phyloP scores from a whole-genome alignment of 2,888 invertebrate genomes.

The Cataglyphis albicans region DNA sequence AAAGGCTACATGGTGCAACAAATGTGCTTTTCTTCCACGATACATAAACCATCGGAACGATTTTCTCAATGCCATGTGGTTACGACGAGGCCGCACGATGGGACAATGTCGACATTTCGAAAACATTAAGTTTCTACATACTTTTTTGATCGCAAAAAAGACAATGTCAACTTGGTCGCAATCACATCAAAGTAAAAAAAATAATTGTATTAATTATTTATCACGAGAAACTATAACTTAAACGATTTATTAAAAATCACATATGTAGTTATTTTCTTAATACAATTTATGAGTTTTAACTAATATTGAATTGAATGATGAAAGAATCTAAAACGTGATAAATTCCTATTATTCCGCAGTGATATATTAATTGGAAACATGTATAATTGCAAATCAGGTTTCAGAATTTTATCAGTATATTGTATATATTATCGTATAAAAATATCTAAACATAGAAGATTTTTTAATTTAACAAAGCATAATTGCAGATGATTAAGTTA shows the following conservation, averaged over 20 bases:
- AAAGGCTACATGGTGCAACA: slow-evolving; percentile 4
- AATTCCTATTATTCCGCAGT: slow-evolving; percentile 13
- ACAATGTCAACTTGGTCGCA: background rate
- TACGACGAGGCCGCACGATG: background rate
- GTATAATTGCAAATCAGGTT: background rate
- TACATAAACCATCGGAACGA: slow-evolving; percentile 18
- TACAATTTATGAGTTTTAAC: background rate
- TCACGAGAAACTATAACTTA: background rate
- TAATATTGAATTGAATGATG: background rate
- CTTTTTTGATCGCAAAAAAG: background rate
- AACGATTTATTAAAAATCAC: background rate
- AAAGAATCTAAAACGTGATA: slow-evolving; percentile 14
- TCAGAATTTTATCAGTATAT: background rate
- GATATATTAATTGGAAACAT: background rate
- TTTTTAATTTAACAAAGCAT: background rate
- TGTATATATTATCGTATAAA: too few relatives aligned
- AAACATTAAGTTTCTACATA: background rate
- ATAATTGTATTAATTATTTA: background rate
- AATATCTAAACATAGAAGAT: background rate
- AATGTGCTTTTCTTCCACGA: slow-evolving; percentile 24
- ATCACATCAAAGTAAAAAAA: background rate
- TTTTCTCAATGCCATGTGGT: slow-evolving; percentile 32
- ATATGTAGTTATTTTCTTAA: background rate
- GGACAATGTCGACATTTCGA: slow-evolving; percentile 27
- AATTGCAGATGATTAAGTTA: background rate